Conservation (phyloP, 2,113 vertebrate species). For the Trochalopteron elliotii region DNA sequence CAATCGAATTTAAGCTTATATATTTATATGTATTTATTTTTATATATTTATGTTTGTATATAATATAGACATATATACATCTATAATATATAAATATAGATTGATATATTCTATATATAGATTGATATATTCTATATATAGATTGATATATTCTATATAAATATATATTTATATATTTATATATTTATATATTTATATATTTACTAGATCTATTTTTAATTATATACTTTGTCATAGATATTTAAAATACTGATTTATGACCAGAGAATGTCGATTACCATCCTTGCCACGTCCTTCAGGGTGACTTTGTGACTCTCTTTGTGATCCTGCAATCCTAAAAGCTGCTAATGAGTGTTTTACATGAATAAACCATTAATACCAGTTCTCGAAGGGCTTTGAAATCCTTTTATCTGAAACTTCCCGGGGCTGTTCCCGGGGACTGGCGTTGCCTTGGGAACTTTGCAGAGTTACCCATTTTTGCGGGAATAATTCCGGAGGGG, state of each 20-base stretch:
- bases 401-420: not conserved
- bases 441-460: not conserved
- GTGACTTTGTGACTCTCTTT: not conserved
- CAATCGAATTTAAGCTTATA: too few species aligned
- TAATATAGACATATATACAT: too few species aligned
- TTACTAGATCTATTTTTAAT: too few species aligned
- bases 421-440: not conserved
- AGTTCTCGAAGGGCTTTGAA: not conserved
- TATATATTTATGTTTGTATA: not conserved
- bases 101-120: too few species aligned
- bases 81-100: too few species aligned
- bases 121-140: too few species aligned
- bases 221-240: not conserved
- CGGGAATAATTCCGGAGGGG: not conserved
- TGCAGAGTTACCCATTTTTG: not conserved
- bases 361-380: not conserved
- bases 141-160: too few species aligned
- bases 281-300: not conserved
- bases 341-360: constrained; percentile 5
- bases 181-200: not conserved
- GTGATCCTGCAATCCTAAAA: not conserved
- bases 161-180: too few species aligned
- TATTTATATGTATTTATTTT: too few species aligned
- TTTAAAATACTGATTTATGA: not conserved
- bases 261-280: not conserved